A percentile compares a stretch with the other conserved stretches of the same genome.
phyloP scores from a whole-genome alignment of 2,888 invertebrate genomes.

The Alviniconcha strummeri region DNA sequence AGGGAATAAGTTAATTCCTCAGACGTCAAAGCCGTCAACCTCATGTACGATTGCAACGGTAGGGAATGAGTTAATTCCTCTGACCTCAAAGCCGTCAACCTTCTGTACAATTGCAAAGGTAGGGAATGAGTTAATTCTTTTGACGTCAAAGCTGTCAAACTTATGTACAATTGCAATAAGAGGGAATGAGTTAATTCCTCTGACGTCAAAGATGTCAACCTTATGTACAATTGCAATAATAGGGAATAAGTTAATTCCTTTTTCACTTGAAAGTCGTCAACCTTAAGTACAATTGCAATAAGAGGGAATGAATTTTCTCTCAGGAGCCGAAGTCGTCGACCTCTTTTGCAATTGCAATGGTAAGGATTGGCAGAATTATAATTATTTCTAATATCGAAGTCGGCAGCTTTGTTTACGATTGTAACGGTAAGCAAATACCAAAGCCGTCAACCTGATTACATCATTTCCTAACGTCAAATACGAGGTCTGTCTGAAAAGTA shows the following conservation, averaged over 20 bases:
- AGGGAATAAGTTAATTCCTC: constrained; percentile 41
- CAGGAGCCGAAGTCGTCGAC: too few species aligned
- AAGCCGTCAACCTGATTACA: too few species aligned
- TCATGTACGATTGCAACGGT: constrained; percentile 65
- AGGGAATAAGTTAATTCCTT: not conserved
- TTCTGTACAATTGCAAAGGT: not conserved
- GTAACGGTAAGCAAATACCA: too few species aligned
- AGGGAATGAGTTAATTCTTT: not conserved
- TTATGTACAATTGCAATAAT: not conserved
- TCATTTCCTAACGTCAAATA: too few species aligned
- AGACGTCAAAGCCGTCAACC: constrained; percentile 63
- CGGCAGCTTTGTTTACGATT: constrained; percentile 60
- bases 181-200: not conserved
- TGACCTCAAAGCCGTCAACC: constrained; percentile 63
- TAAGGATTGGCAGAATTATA: too few species aligned
- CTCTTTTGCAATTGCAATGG: too few species aligned
- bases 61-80: constrained; percentile 41
- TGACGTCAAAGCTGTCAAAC: constrained; percentile 64
- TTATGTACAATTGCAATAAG: not conserved
- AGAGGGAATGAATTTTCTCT: too few species aligned
- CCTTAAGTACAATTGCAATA: constrained; percentile 12
- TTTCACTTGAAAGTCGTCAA: constrained; percentile 63
- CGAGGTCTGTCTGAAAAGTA: too few species aligned
- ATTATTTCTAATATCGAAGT: constrained; percentile 55
- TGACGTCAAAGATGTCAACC: constrained; percentile 64